Evolutionary conservation across 2,113 vertebrate species (phyloP), one percentile per base, ranked within the genome.

Genomic region (Poeciliopsis retropinna): DNA sequence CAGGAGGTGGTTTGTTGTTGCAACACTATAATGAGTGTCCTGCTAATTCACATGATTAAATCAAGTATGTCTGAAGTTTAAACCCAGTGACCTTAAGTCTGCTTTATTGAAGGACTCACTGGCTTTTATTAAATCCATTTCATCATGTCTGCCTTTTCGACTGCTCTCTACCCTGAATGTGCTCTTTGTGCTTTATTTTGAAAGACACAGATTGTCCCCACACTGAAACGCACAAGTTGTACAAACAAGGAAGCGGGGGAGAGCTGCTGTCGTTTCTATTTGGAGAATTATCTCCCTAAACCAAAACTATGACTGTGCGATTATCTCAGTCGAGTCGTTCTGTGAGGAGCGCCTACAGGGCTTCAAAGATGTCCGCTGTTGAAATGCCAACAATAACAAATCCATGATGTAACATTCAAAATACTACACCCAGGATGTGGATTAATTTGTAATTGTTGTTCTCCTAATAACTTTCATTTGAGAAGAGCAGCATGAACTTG

Each of bases 381-480:
- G 29, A 1, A 67, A 76, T 12, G 0, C 10, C 54, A 41, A 5
- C 27, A 64, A 13, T 57, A n/a, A 10, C 51, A 57, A 57, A 57
- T 57, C 51, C 51, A 25, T 57, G 25, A 25, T 57, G 19, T 25
- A 57, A 57, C 51, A n/a, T 57, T n/a, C 22, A n/a, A 25, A 57
- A n/a, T 57, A n/a, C 51, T 57, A 57, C 51, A 10, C 0, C 7
- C 6, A 2, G 3, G n/a, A 15, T 30, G 27, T 30, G 25, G 37
- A 31, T 3, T 39, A 14, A 39, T 67, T n/a, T 39, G 27, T 73
- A 63, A n/a, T 51, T 67, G 7, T 80, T 22, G 47, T n/a, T 41
- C 2, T 17, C 1, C 5, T 41, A 14, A 41, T 41, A 41, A 13
- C 39, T 41, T 41, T 47, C 39, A 6, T 32, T 60, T 60, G 19